Conservation (phyloP, 2,113 vertebrate genomes). For the Conger conger region DNA sequence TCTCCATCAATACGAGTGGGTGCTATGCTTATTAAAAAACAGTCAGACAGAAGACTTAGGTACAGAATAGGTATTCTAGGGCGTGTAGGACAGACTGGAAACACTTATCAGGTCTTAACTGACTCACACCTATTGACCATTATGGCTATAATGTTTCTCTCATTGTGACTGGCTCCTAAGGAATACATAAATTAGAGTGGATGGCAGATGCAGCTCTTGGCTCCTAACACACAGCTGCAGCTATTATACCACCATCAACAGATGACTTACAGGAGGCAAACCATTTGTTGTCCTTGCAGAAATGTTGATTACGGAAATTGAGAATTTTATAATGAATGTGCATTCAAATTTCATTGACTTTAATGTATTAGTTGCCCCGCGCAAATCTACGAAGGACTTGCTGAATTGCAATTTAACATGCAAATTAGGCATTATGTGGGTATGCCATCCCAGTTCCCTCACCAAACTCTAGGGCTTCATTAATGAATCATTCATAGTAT, state of each 20-base stretch:
- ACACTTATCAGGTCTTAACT: background rate
- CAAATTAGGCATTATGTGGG: background rate
- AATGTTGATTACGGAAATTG: background rate
- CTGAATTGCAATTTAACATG: slow-evolving; percentile 20
- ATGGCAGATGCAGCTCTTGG: slow-evolving; percentile 1
- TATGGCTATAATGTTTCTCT: background rate
- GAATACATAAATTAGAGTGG: background rate
- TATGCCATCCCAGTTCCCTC: background rate
- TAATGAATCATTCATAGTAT: background rate
- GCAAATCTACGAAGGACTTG: background rate
- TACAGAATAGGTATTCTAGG: background rate
- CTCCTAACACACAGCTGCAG: background rate
- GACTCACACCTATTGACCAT: background rate
- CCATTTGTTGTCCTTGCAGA: background rate
- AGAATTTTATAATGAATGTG: slow-evolving; percentile 13
- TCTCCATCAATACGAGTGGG: background rate
- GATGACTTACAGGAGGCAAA: background rate
- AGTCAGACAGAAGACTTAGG: background rate
- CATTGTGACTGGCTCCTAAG: background rate
- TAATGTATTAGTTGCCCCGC: background rate
- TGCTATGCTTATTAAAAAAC: background rate
- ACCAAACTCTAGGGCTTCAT: background rate
- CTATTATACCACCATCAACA: background rate
- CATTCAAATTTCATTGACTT: slow-evolving; percentile 10
- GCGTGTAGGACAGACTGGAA: background rate